Conservation (phyloP, 2,113 vertebrate genomes). For the Macrotis lagotis region DNA sequence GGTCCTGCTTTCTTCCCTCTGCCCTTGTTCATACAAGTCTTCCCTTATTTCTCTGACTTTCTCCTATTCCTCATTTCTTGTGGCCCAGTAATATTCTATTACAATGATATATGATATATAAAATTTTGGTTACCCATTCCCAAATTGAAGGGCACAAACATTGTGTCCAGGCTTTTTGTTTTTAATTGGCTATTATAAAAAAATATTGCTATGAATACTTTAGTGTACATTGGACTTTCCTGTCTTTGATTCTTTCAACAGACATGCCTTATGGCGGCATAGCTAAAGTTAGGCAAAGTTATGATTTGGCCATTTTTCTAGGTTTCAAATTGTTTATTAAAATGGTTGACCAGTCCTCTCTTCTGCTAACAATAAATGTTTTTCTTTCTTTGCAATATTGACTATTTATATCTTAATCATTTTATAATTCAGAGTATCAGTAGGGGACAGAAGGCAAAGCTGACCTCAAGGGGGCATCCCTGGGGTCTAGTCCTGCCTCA, state of each 20-base stretch:
- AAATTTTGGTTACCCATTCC: too few relatives aligned
- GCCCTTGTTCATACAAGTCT: too few relatives aligned
- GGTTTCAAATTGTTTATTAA: not conserved
- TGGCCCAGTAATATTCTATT: too few relatives aligned
- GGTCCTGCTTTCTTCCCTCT: too few relatives aligned
- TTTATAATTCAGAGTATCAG: too few relatives aligned
- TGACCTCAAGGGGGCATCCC: not conserved
- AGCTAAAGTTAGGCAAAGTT: too few relatives aligned
- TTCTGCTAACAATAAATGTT: too few relatives aligned
- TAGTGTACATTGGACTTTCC: not conserved
- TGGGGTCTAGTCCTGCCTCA: not conserved
- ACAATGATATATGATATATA: too few relatives aligned
- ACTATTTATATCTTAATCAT: not conserved
- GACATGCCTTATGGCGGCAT: not conserved
- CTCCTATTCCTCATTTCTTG: too few relatives aligned
- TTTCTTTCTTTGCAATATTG: not conserved
- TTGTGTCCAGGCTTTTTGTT: not conserved
- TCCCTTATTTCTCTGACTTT: too few relatives aligned
- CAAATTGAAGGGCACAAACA: too few relatives aligned
- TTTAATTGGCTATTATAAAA: not conserved
- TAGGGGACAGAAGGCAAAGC: not conserved
- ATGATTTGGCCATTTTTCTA: not conserved
- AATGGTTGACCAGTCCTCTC: not conserved
- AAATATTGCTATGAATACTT: too few relatives aligned
- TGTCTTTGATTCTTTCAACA: not conserved